Conservation (phyloP, 2,888 invertebrate genomes). For the Pachliopta kotzebuea region DNA sequence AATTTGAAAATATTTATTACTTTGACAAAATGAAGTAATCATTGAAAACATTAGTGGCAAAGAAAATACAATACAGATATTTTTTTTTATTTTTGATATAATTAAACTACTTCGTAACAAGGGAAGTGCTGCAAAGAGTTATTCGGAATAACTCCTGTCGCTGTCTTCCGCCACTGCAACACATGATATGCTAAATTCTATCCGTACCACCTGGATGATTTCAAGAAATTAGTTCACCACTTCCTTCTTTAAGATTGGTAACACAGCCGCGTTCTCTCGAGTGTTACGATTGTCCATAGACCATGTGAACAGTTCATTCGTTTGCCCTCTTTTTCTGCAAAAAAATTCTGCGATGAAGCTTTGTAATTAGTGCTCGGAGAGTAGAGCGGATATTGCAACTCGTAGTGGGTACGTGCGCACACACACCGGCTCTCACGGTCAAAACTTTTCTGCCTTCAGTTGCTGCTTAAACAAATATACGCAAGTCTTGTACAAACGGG, state of each 20-base stretch:
- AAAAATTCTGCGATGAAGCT: slow-evolving; percentile 43
- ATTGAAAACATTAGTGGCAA: neutral
- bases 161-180: no score
- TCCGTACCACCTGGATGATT: no score
- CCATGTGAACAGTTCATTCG: no score
- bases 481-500: slow-evolving; percentile 23
- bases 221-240: no score
- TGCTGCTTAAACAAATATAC: slow-evolving; percentile 28
- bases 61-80: neutral
- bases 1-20: neutral
- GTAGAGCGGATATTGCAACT: slow-evolving; percentile 72
- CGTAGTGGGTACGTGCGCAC: slow-evolving; percentile 70
- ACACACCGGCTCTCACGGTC: slow-evolving; percentile 54
- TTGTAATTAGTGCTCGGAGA: slow-evolving; percentile 57
- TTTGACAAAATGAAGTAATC: neutral
- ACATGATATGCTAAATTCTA: no score
- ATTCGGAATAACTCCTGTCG: no score
- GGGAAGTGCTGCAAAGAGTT: no score
- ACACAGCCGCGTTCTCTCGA: no score
- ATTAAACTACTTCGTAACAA: no score
- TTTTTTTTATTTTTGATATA: no score
- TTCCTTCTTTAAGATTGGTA: no score
- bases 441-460: slow-evolving; percentile 30
- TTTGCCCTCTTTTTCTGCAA: neutral
- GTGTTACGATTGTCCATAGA: no score